These are phyloP conservation scores for Monopterus albus DNA, from an alignment of 2,113 vertebrate species.

Conservation along the genomic window DNA sequence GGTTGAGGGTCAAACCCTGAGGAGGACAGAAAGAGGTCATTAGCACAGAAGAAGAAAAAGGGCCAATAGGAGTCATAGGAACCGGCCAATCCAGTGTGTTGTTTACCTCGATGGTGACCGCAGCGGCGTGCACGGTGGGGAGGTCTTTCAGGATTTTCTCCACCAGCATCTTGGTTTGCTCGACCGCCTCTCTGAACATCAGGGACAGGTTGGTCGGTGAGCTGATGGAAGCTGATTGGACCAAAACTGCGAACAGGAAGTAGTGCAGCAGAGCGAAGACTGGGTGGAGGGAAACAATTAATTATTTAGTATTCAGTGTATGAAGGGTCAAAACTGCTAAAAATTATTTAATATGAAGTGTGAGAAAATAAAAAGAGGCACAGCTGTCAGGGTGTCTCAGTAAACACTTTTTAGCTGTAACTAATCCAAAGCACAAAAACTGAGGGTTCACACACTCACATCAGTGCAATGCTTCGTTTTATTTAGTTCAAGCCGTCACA, in stretches of 20 bases:
- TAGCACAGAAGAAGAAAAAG: background rate
- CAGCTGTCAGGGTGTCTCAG: too few relatives aligned
- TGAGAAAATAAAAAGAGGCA: too few relatives aligned
- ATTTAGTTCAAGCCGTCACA: too few relatives aligned
- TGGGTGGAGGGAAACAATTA: background rate
- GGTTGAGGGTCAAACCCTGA: slow-evolving; percentile 64
- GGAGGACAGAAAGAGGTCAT: background rate
- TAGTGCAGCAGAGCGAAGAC: slow-evolving; percentile 51
- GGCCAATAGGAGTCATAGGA: background rate
- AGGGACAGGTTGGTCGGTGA: background rate
- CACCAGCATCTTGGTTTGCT: slow-evolving; percentile 80
- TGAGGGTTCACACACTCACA: too few relatives aligned
- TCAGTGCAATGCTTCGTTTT: too few relatives aligned
- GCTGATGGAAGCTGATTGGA: slow-evolving; percentile 55
- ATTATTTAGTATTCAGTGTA: background rate
- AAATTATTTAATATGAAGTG: too few relatives aligned
- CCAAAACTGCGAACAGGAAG: slow-evolving; percentile 41
- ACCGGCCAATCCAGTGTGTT: background rate
- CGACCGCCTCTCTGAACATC: slow-evolving; percentile 71
- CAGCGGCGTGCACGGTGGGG: slow-evolving; percentile 36
- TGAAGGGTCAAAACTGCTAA: too few relatives aligned
- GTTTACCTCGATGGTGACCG: slow-evolving; percentile 46
- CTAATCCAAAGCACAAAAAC: too few relatives aligned
- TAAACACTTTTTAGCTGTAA: too few relatives aligned
- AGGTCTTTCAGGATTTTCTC: slow-evolving; percentile 80